These are phyloP conservation scores for Caenorhabditis zanzibari DNA, from an alignment of 2,888 invertebrate genomes.

Conservation along the genomic window DNA sequence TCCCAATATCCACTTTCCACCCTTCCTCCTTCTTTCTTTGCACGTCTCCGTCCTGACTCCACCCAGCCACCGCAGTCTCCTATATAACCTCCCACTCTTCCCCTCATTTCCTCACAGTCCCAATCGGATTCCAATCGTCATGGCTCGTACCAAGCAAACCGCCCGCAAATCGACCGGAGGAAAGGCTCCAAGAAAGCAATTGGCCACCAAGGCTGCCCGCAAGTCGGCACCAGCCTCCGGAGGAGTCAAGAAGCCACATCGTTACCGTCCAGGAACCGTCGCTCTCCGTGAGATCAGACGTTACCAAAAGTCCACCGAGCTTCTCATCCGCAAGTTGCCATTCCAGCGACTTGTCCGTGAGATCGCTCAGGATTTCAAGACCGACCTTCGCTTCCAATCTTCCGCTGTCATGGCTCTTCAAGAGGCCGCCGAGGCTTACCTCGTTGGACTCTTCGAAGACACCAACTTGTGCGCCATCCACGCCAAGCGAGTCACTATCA, in stretches of 20 bases:
- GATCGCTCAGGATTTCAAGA: conserved; percentile 75
- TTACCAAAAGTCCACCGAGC: conserved; percentile 90
- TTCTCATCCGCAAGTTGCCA: conserved; percentile 84
- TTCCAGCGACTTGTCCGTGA: conserved; percentile 90
- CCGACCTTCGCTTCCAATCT: conserved; percentile 91
- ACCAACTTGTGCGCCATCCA: conserved; percentile 98
- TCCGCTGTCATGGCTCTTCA: conserved; percentile 94
- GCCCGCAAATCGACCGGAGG: conserved; percentile 76
- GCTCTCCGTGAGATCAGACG: conserved; percentile 97
- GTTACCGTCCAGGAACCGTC: conserved; percentile 96
- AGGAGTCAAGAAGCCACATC: conserved; percentile 93
- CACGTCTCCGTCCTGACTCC: too few species aligned
- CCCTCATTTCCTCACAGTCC: not conserved
- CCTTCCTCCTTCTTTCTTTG: too few species aligned
- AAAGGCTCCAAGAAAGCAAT: conserved; percentile 74
- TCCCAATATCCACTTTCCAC: too few species aligned
- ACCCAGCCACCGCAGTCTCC: too few species aligned
- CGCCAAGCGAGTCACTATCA: conserved; percentile 97
- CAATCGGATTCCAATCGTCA: conserved; percentile 23
- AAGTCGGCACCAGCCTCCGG: conserved; percentile 96
- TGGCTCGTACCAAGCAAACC: conserved; percentile 77
- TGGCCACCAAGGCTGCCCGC: conserved; percentile 87
- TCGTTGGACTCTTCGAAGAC: conserved; percentile 95
- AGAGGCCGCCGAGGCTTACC: conserved; percentile 89
- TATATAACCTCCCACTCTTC: too few species aligned